These are phyloP conservation scores for Catalaphyllia jardinei DNA, from an alignment of 64 coral and sea anemone species.

Conservation along the genomic window DNA sequence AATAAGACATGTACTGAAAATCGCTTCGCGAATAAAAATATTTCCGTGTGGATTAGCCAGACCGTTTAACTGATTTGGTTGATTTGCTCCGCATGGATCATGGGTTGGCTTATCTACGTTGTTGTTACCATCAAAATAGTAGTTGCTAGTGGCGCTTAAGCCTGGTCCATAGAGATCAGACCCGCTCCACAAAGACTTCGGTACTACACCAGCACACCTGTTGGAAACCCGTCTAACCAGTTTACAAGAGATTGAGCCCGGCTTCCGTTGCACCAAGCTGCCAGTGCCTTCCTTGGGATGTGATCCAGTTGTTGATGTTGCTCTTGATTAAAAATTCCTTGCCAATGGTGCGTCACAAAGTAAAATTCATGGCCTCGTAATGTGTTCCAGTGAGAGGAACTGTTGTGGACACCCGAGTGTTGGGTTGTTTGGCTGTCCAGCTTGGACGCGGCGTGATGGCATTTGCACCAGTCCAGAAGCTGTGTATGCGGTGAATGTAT, in stretches of 20 bases:
- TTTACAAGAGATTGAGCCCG: conserved; percentile 8
- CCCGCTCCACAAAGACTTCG: no score
- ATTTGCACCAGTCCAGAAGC: background rate
- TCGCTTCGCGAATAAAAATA: conserved; percentile 35
- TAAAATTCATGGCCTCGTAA: conserved; percentile 19
- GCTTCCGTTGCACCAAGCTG: conserved; percentile 10
- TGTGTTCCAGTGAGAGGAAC: conserved; percentile 40
- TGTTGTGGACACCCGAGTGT: conserved; percentile 29
- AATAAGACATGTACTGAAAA: no score
- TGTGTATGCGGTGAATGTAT: conserved; percentile 7
- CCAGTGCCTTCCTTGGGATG: conserved; percentile 19
- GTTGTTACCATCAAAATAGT: background rate
- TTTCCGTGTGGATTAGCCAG: conserved; percentile 45
- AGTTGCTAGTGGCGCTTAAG: background rate
- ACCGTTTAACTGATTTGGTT: conserved; percentile 19
- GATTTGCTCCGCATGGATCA: conserved; percentile 26
- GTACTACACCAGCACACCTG: background rate
- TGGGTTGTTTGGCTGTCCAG: background rate
- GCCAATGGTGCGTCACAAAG: conserved; percentile 18
- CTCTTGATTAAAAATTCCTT: conserved; percentile 43
- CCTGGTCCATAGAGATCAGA: no score
- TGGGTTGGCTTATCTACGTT: background rate
- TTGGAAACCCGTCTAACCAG: conserved; percentile 11
- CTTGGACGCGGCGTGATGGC: conserved; percentile 39
- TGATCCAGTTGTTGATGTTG: conserved; percentile 33